Percentiles rank a stretch among this genome's conserved stretches.
phyloP scores from a whole-genome alignment of 2,888 invertebrate species.

The Thymelicus lineola region DNA sequence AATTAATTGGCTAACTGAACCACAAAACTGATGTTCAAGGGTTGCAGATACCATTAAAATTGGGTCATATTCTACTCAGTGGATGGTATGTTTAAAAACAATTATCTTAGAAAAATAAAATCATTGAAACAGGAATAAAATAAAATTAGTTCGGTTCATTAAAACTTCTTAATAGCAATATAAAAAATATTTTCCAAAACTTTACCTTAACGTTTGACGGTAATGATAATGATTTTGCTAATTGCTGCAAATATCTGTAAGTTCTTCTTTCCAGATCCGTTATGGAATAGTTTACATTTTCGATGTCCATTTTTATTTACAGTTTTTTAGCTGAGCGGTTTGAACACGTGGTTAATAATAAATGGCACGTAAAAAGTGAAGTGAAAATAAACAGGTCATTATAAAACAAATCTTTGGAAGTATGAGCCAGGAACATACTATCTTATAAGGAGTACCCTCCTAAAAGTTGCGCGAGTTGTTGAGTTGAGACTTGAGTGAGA shows the following conservation, averaged over 20 bases:
- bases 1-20: too few relatives aligned
- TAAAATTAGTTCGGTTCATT: too few relatives aligned
- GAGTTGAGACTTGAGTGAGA: too few relatives aligned
- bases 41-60: too few relatives aligned
- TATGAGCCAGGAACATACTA: too few relatives aligned
- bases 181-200: background rate
- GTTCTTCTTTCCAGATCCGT: conserved; percentile 53
- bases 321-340: background rate
- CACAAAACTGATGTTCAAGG: too few relatives aligned
- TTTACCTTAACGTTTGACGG: conserved; percentile 75
- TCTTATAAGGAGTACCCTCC: background rate
- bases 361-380: background rate
- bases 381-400: conserved; percentile 1
- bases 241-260: conserved; percentile 67
- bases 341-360: conserved; percentile 12
- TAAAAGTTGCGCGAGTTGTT: too few relatives aligned
- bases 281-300: conserved; percentile 46
- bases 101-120: too few relatives aligned
- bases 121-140: too few relatives aligned
- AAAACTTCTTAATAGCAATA: background rate
- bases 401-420: background rate
- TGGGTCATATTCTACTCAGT: too few relatives aligned
- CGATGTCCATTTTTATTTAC: conserved; percentile 39
- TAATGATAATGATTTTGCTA: conserved; percentile 63
- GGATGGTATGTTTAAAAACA: too few relatives aligned